These are phyloP conservation scores for Brachionus asplanchnoidis DNA, from an alignment of 1,140 invertebrate species.

Conservation along the genomic window DNA sequence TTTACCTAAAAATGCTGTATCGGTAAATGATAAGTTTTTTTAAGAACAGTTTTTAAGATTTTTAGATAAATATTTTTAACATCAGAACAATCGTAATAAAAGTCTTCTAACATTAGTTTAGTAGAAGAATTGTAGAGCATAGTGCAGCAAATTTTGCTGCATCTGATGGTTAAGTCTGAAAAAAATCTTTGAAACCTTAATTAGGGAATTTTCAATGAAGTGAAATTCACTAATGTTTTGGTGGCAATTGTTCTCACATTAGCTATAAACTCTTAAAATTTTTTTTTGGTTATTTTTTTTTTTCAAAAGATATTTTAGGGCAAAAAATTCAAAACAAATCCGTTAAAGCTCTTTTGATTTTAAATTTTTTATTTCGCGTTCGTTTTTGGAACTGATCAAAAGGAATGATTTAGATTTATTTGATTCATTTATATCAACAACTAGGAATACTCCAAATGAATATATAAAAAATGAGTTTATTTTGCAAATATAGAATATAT, in stretches of 20 bases:
- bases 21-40: constrained; percentile 5
- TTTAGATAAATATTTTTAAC: background rate
- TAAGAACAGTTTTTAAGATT: background rate
- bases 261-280: background rate
- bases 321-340: background rate
- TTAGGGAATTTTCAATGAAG: background rate
- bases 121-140: background rate
- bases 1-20: constrained; percentile 5
- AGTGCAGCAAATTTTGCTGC: background rate
- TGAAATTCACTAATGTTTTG: background rate
- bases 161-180: background rate
- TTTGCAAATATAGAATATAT: too few relatives aligned
- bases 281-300: background rate
- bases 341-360: background rate
- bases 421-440: too few relatives aligned
- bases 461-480: too few relatives aligned
- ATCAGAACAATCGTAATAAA: background rate
- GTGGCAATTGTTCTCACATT: background rate
- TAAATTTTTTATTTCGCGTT: too few relatives aligned
- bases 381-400: too few relatives aligned
- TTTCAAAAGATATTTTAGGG: background rate
- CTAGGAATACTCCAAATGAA: too few relatives aligned
- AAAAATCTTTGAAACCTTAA: background rate
- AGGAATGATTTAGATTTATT: too few relatives aligned
- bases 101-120: background rate